Evolutionary conservation across 2,888 invertebrate genomes (phyloP), one percentile per base, ranked within the genome.

Genomic region (Tetragonisca angustula): DNA sequence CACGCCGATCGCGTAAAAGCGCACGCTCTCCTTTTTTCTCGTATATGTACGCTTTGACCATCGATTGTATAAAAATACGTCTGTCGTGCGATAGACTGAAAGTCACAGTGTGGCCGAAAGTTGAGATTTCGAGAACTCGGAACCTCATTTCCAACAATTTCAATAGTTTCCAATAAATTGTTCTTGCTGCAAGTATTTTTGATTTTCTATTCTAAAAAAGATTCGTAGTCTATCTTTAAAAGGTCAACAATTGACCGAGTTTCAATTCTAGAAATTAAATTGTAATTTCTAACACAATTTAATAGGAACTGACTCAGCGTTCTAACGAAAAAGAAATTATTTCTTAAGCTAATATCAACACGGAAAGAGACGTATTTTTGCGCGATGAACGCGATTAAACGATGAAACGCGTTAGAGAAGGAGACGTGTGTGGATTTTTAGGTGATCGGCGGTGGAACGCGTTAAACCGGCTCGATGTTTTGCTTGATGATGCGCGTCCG

Each of bases 401-500:
- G 11, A 56, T 2, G 15, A 27, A 27, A 15, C 15, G 24, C 15
- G 43, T 43, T 43, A 11, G 9, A 43, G 15, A 59, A 59, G 15
- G 24, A 59, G 56, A 59, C 15, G 56, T n/a, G 24, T 0, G 15
- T 43, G 43, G 43, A 43, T 43, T 24, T 59, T 15, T 5, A n/a
- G 13, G 5, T 59, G 56, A 59, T 5, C 56, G 24, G 5, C 15
- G 43, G n/a, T 59, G 56, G 24, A 59, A 59, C n/a, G 15, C 15
- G 56, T 59, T 59, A 5, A 27, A 59, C 52, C 64, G 11, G 50
- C 13, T 75, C 24, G n/a, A 65, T 50, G 64, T 75, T 73, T 79
- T 27, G 52, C 59, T 70, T 49, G 21, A 76, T 74, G 76, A 77
- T 77, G 65, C 81, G 68, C 52, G 62, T 74, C 79, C 52, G 62